Conservation (phyloP, 2,888 invertebrate genomes). For the Tipula helvola region DNA sequence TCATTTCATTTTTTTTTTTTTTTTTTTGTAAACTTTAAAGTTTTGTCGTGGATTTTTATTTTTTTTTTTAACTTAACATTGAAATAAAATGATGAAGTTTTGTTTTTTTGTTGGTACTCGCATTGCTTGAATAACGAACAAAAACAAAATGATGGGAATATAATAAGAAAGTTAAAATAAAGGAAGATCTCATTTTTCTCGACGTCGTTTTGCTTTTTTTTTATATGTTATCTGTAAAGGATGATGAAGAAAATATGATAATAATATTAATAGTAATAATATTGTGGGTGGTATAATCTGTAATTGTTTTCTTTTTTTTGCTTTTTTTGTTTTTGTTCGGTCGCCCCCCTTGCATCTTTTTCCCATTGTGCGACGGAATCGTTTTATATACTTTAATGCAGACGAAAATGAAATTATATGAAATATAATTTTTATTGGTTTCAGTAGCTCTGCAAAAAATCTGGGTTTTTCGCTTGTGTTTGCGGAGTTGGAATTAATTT, state of each 20-base stretch:
- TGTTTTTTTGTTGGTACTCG: not conserved
- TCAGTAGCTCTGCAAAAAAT: not conserved
- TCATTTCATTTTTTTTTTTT: not conserved
- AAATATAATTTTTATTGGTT: not conserved
- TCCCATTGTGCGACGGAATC: not conserved
- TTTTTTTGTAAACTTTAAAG: not conserved
- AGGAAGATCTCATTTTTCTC: not conserved
- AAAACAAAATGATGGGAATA: not conserved
- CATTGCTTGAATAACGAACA: not conserved
- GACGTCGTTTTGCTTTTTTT: not conserved
- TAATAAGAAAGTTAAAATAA: not conserved
- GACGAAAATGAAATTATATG: not conserved
- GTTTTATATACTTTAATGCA: conserved; percentile 4
- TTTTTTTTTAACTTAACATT: not conserved
- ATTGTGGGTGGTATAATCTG: conserved; percentile 4
- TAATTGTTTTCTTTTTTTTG: not conserved
- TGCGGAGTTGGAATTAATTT: not conserved
- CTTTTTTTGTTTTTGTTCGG: not conserved
- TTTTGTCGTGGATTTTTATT: not conserved
- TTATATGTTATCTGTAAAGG: not conserved
- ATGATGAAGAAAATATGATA: not conserved
- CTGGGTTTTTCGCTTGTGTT: not conserved
- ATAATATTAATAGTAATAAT: conserved; percentile 4
- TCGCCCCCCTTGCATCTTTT: not conserved
- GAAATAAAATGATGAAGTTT: conserved; percentile 4